Conservation (phyloP, 2,888 invertebrate species). For the Drosophila limbata region DNA sequence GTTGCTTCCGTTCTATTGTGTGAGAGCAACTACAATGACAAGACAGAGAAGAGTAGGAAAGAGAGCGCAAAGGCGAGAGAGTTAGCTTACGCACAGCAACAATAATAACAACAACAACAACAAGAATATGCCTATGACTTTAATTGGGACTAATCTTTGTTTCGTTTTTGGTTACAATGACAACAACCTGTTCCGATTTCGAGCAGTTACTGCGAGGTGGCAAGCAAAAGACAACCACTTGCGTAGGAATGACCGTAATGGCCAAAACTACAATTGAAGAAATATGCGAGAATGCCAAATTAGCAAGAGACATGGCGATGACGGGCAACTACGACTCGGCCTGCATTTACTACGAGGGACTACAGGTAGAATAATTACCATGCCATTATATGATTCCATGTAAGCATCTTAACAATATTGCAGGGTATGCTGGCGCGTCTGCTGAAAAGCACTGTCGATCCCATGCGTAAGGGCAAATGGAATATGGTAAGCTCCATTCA, state of each 20-base stretch:
- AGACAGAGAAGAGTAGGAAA: constrained; percentile 5
- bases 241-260: constrained; percentile 91
- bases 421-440: constrained; percentile 95
- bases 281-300: constrained; percentile 97
- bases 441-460: constrained; percentile 92
- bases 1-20: constrained; percentile 77
- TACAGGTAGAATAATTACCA: constrained; percentile 45
- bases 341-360: constrained; percentile 84
- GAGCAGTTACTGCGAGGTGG: constrained; percentile 84
- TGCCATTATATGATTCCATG: not conserved
- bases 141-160: constrained; percentile 76
- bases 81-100: constrained; percentile 62
- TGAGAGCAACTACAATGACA: constrained; percentile 39
- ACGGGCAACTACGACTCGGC: constrained; percentile 98
- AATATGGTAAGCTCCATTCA: constrained; percentile 89
- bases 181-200: constrained; percentile 73
- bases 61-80: constrained; percentile 17
- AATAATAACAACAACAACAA: constrained; percentile 25
- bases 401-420: not conserved
- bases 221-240: constrained; percentile 85
- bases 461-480: constrained; percentile 94
- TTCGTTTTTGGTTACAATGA: constrained; percentile 75
- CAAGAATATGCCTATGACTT: constrained; percentile 54
- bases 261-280: constrained; percentile 93
- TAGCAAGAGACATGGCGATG: constrained; percentile 97